Evolutionary conservation across 2,888 invertebrate species (phyloP).

Genomic region (Liposcelis brunnea): DNA sequence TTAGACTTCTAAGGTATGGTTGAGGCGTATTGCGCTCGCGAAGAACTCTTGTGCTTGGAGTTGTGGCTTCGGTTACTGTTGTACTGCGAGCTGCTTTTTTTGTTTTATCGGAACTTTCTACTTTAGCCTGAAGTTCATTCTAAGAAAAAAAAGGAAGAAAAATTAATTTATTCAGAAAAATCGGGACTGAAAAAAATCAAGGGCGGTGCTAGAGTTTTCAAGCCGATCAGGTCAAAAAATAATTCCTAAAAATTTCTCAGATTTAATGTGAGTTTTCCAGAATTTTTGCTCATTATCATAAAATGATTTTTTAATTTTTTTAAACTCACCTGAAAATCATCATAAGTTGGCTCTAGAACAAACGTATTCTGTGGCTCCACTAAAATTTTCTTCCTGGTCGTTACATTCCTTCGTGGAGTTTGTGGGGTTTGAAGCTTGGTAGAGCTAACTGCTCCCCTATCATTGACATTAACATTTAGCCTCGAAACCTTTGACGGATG

Average conservation of each 20-base stretch:
- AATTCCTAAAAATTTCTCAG: too few species aligned
- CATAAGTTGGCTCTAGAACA: neutral
- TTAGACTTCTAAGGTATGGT: neutral
- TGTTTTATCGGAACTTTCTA: too few species aligned
- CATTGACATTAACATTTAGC: neutral
- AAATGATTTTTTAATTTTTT: too few species aligned
- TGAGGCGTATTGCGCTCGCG: neutral
- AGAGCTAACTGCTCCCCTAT: neutral
- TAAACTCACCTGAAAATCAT: slow-evolving; percentile 1
- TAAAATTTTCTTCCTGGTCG: neutral
- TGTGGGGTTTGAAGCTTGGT: neutral
- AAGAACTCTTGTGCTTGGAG: neutral
- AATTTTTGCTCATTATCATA: too few species aligned
- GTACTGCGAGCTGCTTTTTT: too few species aligned
- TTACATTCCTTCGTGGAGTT: neutral
- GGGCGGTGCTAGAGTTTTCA: too few species aligned
- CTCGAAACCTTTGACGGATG: neutral
- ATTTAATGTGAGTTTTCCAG: too few species aligned
- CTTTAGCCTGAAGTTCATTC: too few species aligned
- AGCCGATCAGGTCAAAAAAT: too few species aligned
- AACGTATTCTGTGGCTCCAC: neutral
- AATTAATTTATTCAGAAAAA: neutral
- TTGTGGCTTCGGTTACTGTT: neutral
- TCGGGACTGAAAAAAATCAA: too few species aligned
- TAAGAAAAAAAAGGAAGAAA: neutral